These are phyloP conservation scores for Australoheros facetus DNA, from an alignment of 2,797 vertebrate species.

Conservation along the genomic window DNA sequence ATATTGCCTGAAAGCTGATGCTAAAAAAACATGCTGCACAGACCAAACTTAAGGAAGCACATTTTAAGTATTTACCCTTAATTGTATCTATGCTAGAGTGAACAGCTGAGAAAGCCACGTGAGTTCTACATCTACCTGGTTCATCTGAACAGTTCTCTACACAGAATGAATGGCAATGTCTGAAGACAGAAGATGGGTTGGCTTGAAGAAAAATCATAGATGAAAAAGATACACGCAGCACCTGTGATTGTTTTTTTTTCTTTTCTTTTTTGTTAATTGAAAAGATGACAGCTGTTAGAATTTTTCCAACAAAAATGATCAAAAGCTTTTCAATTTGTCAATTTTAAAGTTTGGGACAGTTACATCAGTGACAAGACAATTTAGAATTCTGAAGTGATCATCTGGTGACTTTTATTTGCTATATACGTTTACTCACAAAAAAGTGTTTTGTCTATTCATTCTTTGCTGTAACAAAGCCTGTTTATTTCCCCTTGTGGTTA, in stretches of 20 bases:
- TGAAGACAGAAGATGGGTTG: not conserved
- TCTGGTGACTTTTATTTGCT: not conserved
- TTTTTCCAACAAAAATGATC: not conserved
- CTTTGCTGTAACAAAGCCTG: no score
- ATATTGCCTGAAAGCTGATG: not conserved
- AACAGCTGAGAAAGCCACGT: constrained; percentile 31
- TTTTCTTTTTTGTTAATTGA: not conserved
- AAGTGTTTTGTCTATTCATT: not conserved
- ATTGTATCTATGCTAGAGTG: constrained; percentile 51
- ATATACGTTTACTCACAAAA: not conserved
- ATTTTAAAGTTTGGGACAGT: not conserved
- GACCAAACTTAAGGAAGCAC: constrained; percentile 31
- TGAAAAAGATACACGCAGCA: not conserved
- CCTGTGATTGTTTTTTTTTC: not conserved
- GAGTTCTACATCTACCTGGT: constrained; percentile 19
- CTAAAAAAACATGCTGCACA: constrained; percentile 1
- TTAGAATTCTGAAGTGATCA: not conserved
- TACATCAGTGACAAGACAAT: not conserved
- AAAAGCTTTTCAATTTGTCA: not conserved
- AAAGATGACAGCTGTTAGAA: not conserved
- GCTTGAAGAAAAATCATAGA: not conserved
- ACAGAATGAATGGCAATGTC: constrained; percentile 8
- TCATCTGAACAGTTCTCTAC: constrained; percentile 42
- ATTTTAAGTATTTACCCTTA: constrained; percentile 46
- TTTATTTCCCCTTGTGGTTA: no score